These are phyloP conservation scores for Dyspetes luteomarginatus DNA, from an alignment of 2,888 invertebrate genomes.

Conservation along the genomic window DNA sequence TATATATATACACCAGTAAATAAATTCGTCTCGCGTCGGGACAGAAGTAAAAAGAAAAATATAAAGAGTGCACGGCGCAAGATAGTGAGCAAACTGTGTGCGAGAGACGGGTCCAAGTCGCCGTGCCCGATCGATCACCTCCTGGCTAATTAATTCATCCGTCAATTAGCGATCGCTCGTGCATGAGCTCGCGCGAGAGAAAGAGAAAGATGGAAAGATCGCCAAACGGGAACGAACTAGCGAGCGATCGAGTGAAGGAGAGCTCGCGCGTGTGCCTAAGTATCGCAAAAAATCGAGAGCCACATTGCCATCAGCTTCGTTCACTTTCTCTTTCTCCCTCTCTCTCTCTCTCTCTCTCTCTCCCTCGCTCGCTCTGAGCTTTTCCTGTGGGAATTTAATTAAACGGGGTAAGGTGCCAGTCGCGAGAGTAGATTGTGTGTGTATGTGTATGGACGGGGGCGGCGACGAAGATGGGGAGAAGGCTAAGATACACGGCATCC, in stretches of 20 bases:
- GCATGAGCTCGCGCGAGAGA: slow-evolving; percentile 52
- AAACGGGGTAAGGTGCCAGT: slow-evolving; percentile 72
- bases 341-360: not conserved
- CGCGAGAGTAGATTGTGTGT: slow-evolving; percentile 9
- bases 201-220: slow-evolving; percentile 12
- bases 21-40: slow-evolving; percentile 42
- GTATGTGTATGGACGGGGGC: slow-evolving; percentile 53
- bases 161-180: slow-evolving; percentile 77
- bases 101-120: slow-evolving; percentile 48
- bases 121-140: slow-evolving; percentile 77
- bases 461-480: slow-evolving; percentile 34
- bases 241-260: slow-evolving; percentile 36
- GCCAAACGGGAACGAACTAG: slow-evolving; percentile 21
- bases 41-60: not conserved
- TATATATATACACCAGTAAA: not conserved
- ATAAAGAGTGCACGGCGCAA: not conserved
- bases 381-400: slow-evolving; percentile 80
- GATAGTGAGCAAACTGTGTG: slow-evolving; percentile 25
- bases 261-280: slow-evolving; percentile 68
- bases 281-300: slow-evolving; percentile 64
- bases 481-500: slow-evolving; percentile 71
- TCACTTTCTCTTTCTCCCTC: not conserved
- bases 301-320: slow-evolving; percentile 41
- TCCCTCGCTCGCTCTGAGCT: slow-evolving; percentile 1
- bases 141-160: slow-evolving; percentile 80